Evolutionary conservation across 2,888 invertebrate genomes (phyloP), one percentile per base, ranked within the genome.

Genomic region (Phania funesta): DNA sequence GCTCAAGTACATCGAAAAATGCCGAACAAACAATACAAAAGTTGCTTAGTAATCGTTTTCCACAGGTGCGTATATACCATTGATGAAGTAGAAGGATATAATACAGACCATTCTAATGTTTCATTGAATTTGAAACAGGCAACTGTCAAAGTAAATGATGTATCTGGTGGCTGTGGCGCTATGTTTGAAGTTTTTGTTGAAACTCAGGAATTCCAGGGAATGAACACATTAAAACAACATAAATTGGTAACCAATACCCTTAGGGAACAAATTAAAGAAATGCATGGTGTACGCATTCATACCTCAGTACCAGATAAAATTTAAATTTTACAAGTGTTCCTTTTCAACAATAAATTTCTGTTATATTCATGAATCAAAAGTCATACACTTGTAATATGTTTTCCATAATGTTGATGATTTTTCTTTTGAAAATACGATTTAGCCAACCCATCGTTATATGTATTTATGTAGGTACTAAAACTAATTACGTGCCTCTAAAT

Each of bases 251-350:
- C 84, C 18, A 71, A 70, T 67, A 76, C 65, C 2, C 48, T 84
- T 5, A 81, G 82, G 48, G 79, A 84, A 20, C 81, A 84, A 71
- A 84, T 84, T 22, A 84, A 84, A 35, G 77, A 77, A 11, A 84
- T 84, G 83, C 84, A 84, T 38, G 84, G 84, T 9, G 81, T 84
- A 38, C 79, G 84, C 41, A 84, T 84, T 64, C 79, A 83, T 46
- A 84, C 84, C 1, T 73, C 84, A 9, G 32, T 81, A 20, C 83
- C 84, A 67, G 44, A 58, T 29, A 60, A 70, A 62, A 62, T 11
- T 29, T 78, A 48, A 56, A 58, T 35, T 46, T 13, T 29, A 35
- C 7, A 16, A 41, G n/a, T 35, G 4, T 22, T 22, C 3, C 4
- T 26, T 46, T 22, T 54, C 6, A 46, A 20, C 13, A 70, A 70